phyloP scores from a whole-genome alignment of 37 sponge, comb jelly and placozoan genomes.

The Chondrilla cf. caribensis region DNA sequence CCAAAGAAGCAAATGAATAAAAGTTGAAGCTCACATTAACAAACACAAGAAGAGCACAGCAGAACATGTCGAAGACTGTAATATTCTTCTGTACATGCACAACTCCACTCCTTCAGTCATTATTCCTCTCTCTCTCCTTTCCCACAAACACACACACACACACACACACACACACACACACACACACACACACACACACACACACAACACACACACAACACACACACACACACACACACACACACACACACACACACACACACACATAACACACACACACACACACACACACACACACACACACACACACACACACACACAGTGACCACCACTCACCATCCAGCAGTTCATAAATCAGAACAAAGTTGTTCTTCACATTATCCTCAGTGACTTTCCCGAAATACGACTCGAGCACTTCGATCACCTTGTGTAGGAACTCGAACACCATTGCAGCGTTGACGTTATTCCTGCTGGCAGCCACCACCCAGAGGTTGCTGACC shows the following conservation, averaged over 20 bases:
- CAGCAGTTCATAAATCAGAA: conserved; percentile 90
- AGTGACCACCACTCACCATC: conserved; percentile 70
- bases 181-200: no score
- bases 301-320: neutral
- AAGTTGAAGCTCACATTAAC: no score
- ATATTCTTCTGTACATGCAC: neutral
- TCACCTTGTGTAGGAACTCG: conserved; percentile 83
- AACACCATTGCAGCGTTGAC: conserved; percentile 94
- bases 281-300: neutral
- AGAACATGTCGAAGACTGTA: no score
- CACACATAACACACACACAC: no score
- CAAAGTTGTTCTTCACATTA: conserved; percentile 94
- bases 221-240: no score
- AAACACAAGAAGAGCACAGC: no score
- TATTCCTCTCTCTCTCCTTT: no score
- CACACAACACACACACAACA: no score
- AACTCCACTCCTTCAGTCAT: no score
- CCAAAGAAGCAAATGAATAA: no score
- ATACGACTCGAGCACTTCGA: conserved; percentile 77
- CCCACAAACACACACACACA: no score
- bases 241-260: neutral
- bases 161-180: no score
- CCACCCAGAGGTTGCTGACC: conserved; percentile 80
- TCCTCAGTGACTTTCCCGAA: conserved; percentile 88
- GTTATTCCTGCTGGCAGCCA: conserved; percentile 84